phyloP scores from a whole-genome alignment of 2,888 invertebrate genomes.

The Melanostoma scalare region DNA sequence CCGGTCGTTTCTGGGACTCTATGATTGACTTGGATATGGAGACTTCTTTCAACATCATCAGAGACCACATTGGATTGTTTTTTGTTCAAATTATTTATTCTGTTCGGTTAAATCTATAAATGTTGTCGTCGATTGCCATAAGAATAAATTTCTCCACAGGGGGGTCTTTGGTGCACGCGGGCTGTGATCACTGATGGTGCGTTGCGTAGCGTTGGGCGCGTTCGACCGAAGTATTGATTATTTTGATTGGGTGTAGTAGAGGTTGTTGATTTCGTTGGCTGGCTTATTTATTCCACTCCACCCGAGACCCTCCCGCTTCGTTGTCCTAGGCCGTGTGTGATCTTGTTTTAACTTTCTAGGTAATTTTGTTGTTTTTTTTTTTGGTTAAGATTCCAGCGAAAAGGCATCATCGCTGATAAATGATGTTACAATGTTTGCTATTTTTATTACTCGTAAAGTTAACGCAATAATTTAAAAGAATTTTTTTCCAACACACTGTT shows the following conservation, averaged over 20 bases:
- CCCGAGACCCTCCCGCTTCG: background rate
- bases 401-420: constrained; percentile 66
- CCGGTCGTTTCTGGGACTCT: constrained; percentile 31
- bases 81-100: constrained; percentile 68
- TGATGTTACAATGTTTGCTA: constrained; percentile 70
- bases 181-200: background rate
- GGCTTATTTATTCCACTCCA: constrained; percentile 14
- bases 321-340: constrained; percentile 37
- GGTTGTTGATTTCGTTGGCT: constrained; percentile 38
- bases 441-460: constrained; percentile 68
- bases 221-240: constrained; percentile 63
- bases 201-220: constrained; percentile 11
- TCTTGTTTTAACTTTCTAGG: constrained; percentile 51
- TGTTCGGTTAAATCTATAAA: constrained; percentile 71
- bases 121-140: constrained; percentile 68
- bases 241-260: constrained; percentile 64
- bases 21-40: constrained; percentile 66
- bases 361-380: constrained; percentile 49
- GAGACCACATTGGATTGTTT: constrained; percentile 35
- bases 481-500: constrained; percentile 49
- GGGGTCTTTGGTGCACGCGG: constrained; percentile 29
- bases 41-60: constrained; percentile 43
- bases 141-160: constrained; percentile 72
- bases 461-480: constrained; percentile 73
- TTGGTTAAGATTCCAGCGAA: constrained; percentile 52